These are phyloP conservation scores for Nemurella pictetii DNA, from an alignment of 2,888 invertebrate genomes.

Conservation along the genomic window DNA sequence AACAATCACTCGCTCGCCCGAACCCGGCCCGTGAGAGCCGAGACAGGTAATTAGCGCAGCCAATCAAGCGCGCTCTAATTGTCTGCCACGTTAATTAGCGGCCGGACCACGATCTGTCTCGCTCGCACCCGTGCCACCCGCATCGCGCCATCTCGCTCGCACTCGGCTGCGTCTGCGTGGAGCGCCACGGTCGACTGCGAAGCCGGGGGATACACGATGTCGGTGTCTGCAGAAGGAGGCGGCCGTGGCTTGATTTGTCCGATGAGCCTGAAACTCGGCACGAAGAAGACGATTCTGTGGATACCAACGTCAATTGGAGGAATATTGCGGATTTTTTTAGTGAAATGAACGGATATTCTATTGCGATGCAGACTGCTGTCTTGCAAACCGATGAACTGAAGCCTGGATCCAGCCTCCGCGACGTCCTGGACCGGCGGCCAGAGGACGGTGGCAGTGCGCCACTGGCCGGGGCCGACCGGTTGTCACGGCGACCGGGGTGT, in stretches of 20 bases:
- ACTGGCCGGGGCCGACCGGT: neutral
- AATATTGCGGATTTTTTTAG: too few species aligned
- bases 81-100: neutral
- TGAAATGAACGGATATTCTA: too few species aligned
- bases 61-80: neutral
- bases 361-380: too few species aligned
- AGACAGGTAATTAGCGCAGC: neutral
- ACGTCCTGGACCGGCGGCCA: too few species aligned
- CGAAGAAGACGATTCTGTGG: too few species aligned
- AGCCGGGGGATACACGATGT: neutral
- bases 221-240: too few species aligned
- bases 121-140: neutral
- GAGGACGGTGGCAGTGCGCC: neutral
- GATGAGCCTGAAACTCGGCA: too few species aligned
- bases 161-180: too few species aligned
- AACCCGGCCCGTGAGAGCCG: neutral
- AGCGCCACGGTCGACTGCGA: neutral
- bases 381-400: too few species aligned
- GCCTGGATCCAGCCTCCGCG: too few species aligned
- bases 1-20: neutral
- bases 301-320: too few species aligned
- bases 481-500: neutral
- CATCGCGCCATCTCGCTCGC: neutral
- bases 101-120: neutral
- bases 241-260: too few species aligned